phyloP scores from a whole-genome alignment of 2,888 invertebrate species.

The Tineola bisselliella region DNA sequence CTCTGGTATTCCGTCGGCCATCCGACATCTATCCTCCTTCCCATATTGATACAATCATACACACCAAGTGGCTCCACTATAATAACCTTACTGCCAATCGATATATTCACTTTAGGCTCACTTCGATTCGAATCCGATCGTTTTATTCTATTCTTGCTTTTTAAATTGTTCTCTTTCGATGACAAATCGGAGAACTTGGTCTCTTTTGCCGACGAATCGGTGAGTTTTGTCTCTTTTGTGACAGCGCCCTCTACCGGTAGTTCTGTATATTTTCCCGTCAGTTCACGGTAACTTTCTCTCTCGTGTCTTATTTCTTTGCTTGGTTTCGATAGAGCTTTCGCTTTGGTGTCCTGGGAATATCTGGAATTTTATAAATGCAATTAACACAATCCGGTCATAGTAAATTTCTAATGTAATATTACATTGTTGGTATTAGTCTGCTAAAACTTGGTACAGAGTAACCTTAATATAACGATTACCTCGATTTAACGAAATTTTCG shows the following conservation, averaged over 20 bases:
- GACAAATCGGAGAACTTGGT: slow-evolving; percentile 43
- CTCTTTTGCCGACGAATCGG: slow-evolving; percentile 46
- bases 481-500: too few species aligned
- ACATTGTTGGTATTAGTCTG: too few species aligned
- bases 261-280: slow-evolving; percentile 57
- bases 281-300: slow-evolving; percentile 54
- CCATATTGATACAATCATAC: slow-evolving; percentile 91
- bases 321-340: slow-evolving; percentile 54
- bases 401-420: too few species aligned
- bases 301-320: slow-evolving; percentile 61
- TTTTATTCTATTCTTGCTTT: slow-evolving; percentile 46
- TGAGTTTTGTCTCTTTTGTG: slow-evolving; percentile 42
- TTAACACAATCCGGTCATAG: too few species aligned
- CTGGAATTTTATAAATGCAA: slow-evolving; percentile 25
- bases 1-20: slow-evolving; percentile 95
- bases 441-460: too few species aligned
- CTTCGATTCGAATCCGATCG: slow-evolving; percentile 51
- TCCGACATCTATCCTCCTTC: slow-evolving; percentile 89
- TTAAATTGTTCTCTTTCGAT: slow-evolving; percentile 39
- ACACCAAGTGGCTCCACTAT: slow-evolving; percentile 69
- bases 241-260: slow-evolving; percentile 36
- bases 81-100: slow-evolving; percentile 55
- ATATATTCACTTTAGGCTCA: slow-evolving; percentile 48
- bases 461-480: too few species aligned
- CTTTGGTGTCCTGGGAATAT: slow-evolving; percentile 52